Evolutionary conservation across 1,140 invertebrate genomes (phyloP), one percentile per base, ranked within the genome.

Genomic region (Drosophila parabipectinata): DNA sequence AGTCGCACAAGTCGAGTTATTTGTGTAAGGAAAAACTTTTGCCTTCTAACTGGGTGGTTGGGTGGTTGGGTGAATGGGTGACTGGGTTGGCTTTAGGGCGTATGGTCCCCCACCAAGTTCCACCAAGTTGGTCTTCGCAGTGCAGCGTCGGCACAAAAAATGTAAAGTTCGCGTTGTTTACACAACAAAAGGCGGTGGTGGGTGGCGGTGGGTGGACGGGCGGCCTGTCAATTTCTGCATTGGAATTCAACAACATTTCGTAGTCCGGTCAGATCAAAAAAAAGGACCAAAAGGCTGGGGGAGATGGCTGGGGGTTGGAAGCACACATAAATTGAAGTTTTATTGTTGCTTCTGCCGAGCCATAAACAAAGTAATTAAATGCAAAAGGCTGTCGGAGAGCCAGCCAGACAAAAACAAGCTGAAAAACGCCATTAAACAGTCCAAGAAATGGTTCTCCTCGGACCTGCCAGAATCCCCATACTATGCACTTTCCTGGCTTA

Each of bases 281-380:
- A 21, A 1, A 1, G 26, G 21, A 21, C 6, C 15, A 18, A 44
- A 9, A n/a, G 39, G 8, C 14, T 28, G 39, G 32, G 18, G 18
- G 18, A 1, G 56, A 30, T 32, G 51, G 39, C 24, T 21, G 21
- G 2, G 21, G 26, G 14, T 1, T 21, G 41, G 47, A 32, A 63
- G 64, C 60, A 74, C 62, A 88, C 78, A 87, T 88, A 87, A 87
- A 87, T 87, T 87, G 78, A 79, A 88, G 75, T 87, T 87, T 87
- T 87, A 87, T 87, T 87, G 82, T 85, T 82, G 83, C 82, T 71
- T 71, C 82, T 77, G 71, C 59, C 54, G 72, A 52, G 83, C 82
- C 82, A 87, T 87, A 87, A 87, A 87, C 82, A 87, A 88, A 87
- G 82, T 87, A 85, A 85, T 85, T 85, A 85, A 85, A 87, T 66